Base-by-base conservation (phyloP, 2,113 vertebrate species). In the Nanorana parkeri region DNA sequence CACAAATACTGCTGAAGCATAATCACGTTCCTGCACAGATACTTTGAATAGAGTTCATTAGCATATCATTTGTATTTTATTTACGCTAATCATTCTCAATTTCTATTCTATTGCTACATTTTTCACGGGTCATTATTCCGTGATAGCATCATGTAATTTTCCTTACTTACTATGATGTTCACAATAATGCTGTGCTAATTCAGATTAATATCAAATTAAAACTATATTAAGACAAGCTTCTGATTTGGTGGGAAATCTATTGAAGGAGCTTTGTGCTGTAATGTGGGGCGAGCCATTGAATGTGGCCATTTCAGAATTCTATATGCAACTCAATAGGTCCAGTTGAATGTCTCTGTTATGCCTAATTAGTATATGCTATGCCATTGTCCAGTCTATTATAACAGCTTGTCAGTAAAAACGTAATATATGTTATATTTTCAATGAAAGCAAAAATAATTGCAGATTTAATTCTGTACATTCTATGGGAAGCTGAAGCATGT, bases 31-130 rank as follows among this genome's bases (percentile, higher is more conserved):
- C n/a, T 41, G 72, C 55, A 23, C 20, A 23, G 55, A 75, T 75
- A 75, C 60, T 60, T n/a, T 75, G 52, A 61, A 41, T 75, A 75
- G 72, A 29, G 17, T n/a, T 75, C 72, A 75, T 75, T 75, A 41
- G 29, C 72, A 75, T 75, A 75, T 75, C 72, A 75, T 75, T 75
- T 75, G 72, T 75, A 75, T 75, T 36, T 75, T 75, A 75, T 75
- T 75, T 75, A 75, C 72, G 55, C 72, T 75, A 75, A 75, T 75
- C 72, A 75, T 75, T 75, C 72, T 75, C 56, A 60, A 60, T 75
- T 75, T 75, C 72, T 75, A 23, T 75, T 75, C 71, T 55, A 61
- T 61, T 61, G 72, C 29, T 32, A 60, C 52, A 75, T 75, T 32
- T 56, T 75, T 75, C 72, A 75, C 56, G 28, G 72, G 55, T 75